Evolutionary conservation across 2,797 vertebrate genomes (phyloP), one percentile per base, ranked within the genome.

Genomic region (Eleutherodactylus coqui): DNA sequence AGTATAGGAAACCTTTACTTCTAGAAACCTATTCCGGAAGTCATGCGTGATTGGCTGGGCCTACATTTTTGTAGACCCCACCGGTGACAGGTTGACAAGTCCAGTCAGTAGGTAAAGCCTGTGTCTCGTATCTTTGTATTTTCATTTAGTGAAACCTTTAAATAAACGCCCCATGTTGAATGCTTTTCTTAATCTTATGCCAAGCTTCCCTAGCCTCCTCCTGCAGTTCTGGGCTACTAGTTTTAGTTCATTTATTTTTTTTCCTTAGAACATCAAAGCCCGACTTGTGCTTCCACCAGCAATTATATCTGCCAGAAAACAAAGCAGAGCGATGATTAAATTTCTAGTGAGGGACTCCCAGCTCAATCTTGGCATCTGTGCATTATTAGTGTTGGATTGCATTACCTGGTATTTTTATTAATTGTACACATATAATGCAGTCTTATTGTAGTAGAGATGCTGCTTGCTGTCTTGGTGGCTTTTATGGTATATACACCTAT

Each of bases 161-260:
- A 45, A 72, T 82, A 13, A 38, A 19, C n/a, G 21, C 38, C 53
- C 47, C 21, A 36, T 34, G 14, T 16, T 51, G 11, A 38, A 82
- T 90, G 80, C 88, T 89, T 89, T 87, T 79, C 90, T 93, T 91
- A 76, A 90, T 92, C 82, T 87, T 64, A 6, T 89, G 90, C 87
- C 36, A 92, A 1, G 5, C 88, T 78, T 88, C 86, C 89, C 55
- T 0, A 34, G 87, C 80, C 60, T 60, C 53, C 79, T 87, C 60
- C 82, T 89, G 89, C 8, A 2, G 10, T 86, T 90, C 14, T 75
- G 14, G 24, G 47, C 75, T 58, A 60, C 36, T 64, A 55, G 36
- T 82, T 82, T 58, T 58, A 73, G 51, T 72, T 55, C 72, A 53
- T 82, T 49, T 81, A 34, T 83, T 79, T 62, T 64, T n/a, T 29